Base-by-base conservation (phyloP, 2,797 vertebrate species). In the Cygnus olor region DNA sequence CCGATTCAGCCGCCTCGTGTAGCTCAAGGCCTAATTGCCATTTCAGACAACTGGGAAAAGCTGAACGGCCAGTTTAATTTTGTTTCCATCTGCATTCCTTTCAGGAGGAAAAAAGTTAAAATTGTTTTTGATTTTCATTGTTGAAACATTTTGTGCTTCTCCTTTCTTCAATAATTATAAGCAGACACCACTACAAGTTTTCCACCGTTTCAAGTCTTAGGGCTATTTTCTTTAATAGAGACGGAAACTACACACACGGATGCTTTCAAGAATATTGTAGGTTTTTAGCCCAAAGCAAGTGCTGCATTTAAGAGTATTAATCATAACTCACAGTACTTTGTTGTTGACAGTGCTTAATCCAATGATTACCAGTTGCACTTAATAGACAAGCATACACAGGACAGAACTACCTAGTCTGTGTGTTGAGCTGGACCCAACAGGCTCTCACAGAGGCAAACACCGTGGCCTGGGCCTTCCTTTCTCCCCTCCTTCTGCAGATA, bases 281-380 rank as follows among this genome's bases (percentile, higher is more conserved):
- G 87, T 61, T 89, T 85, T 83, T 82, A 82, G 81, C 84, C 84
- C 84, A 82, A 95, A 94, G 90, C 90, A 74, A 87, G 27, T 6
- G 6, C 64, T 68, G n/a, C 3, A 0, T 74, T 82, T 57, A 76
- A 78, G 44, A 82, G 73, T 19, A 32, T 54, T 95, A 93, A 94
- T 51, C 61, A 42, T 45, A 93, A 93, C 80, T 78, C 57, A 57
- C 5, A 68, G 49, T 24, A 68, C 38, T 85, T 18, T 60, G n/a
- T 25, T 92, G 79, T 87, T 97, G 80, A 85, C 51, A 66, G 17
- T 22, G 24, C 66, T 94, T 72, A 90, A 76, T 74, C 51, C 10
- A 3, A 2, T 19, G 38, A 94, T 28, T 7, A 0, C 53, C 86
- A 93, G 45, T 82, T 9, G 0, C 63, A 92, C 61, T 54, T 77